Conservation (phyloP, 2,113 vertebrate genomes). For the Oxygymnocypris stewartii region DNA sequence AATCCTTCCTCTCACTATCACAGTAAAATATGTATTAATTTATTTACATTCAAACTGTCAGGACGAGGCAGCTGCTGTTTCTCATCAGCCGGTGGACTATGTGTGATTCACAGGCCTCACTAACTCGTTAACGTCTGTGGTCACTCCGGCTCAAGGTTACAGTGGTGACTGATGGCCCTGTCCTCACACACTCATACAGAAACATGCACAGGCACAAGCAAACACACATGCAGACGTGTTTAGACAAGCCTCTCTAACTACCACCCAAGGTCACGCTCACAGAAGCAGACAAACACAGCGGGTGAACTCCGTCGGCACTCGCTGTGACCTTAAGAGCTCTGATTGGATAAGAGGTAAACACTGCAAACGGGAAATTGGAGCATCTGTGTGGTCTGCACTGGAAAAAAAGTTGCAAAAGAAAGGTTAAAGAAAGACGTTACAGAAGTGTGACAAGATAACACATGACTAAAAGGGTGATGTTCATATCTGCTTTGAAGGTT, state of each 20-base stretch:
- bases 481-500: slow-evolving; percentile 18
- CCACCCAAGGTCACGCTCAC: slow-evolving; percentile 20
- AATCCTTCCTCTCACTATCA: background rate
- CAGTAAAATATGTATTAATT: background rate
- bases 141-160: slow-evolving; percentile 53
- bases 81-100: slow-evolving; percentile 11
- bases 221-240: background rate
- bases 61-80: background rate
- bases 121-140: slow-evolving; percentile 44
- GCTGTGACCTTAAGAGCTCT: slow-evolving; percentile 8
- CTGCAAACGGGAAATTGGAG: slow-evolving; percentile 5
- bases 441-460: background rate
- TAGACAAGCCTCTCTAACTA: slow-evolving; percentile 25
- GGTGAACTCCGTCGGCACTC: background rate
- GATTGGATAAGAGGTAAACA: slow-evolving; percentile 24
- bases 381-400: background rate
- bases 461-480: slow-evolving; percentile 6
- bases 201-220: slow-evolving; percentile 4
- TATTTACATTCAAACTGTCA: slow-evolving; percentile 30
- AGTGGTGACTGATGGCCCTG: slow-evolving; percentile 43
- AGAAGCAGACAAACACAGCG: slow-evolving; percentile 23
- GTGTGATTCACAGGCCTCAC: slow-evolving; percentile 41
- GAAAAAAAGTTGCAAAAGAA: background rate
- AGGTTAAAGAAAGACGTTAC: background rate
- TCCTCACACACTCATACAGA: slow-evolving; percentile 18